A percentile compares a stretch with the other conserved stretches of the same genome.
Conservation (phyloP, 1,140 invertebrate genomes). For the Archegozetes longisetosus region DNA sequence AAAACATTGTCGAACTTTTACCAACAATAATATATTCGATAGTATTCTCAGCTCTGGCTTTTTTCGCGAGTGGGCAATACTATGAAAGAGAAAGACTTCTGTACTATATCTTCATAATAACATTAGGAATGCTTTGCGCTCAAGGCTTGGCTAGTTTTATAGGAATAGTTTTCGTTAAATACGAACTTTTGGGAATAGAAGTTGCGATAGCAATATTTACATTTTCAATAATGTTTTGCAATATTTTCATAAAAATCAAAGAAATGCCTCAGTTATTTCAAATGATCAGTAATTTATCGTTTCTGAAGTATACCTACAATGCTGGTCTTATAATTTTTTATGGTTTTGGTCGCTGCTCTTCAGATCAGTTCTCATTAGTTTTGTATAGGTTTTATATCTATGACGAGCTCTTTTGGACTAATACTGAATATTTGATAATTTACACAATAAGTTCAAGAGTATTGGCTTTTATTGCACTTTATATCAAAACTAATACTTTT, state of each 20-base stretch:
- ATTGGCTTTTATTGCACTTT: no score
- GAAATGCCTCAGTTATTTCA: not conserved
- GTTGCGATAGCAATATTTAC: not conserved
- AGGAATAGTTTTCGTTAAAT: not conserved
- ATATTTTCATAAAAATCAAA: not conserved
- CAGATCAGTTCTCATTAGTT: no score
- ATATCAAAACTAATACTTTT: no score
- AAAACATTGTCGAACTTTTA: not conserved
- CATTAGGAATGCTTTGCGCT: not conserved
- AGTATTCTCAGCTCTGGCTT: not conserved
- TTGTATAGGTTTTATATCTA: no score
- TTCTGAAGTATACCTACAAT: not conserved
- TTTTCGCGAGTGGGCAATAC: not conserved
- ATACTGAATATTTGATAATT: no score
- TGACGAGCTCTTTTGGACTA: no score
- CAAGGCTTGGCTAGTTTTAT: constrained; percentile 2
- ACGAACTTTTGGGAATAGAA: not conserved
- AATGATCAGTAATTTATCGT: not conserved
- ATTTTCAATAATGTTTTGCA: not conserved
- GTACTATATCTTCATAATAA: not conserved
- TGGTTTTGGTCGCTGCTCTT: constrained; percentile 10
- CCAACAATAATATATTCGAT: not conserved
- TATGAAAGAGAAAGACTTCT: no score
- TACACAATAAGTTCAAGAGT: no score
- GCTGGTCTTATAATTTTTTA: not conserved